Percentiles rank a stretch among this genome's conserved stretches.
Evolutionary conservation across 2,113 vertebrate genomes (phyloP).

Genomic region (Irena cyanogastra): DNA sequence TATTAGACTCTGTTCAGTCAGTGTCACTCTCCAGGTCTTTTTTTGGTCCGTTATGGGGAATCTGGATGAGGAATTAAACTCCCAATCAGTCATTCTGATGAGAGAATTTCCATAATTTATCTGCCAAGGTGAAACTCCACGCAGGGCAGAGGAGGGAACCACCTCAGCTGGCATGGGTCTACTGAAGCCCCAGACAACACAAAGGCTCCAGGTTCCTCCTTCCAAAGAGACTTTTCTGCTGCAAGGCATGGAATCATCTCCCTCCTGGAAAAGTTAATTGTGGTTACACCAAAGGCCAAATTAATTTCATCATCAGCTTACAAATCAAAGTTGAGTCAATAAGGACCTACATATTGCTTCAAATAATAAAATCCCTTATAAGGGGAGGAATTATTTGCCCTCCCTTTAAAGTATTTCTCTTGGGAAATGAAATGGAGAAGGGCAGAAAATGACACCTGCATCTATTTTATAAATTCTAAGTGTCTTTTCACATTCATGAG

Average conservation of each 20-base stretch:
- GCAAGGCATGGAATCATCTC: neutral
- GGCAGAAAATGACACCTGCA: neutral
- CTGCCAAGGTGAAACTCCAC: conserved; percentile 5
- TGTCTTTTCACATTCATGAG: neutral
- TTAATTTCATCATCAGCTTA: conserved; percentile 58
- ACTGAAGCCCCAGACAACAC: neutral
- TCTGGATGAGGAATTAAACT: neutral
- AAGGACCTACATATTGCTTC: neutral
- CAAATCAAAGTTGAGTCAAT: conserved; percentile 65
- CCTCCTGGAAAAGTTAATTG: conserved; percentile 49
- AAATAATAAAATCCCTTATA: conserved; percentile 31
- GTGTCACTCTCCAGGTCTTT: neutral
- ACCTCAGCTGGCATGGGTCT: neutral
- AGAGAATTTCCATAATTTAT: conserved; percentile 27
- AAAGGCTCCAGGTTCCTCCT: neutral
- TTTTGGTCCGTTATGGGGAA: neutral
- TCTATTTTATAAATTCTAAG: neutral
- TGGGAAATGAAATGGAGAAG: conserved; percentile 54
- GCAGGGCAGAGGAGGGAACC: neutral
- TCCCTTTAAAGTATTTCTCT: conserved; percentile 30
- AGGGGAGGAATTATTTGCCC: conserved; percentile 44
- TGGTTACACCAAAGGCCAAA: conserved; percentile 66
- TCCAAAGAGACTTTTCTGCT: neutral
- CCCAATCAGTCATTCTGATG: neutral
- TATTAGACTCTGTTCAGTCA: neutral